Conservation (phyloP, 2,888 invertebrate genomes). For the Cheilosia impressa region DNA sequence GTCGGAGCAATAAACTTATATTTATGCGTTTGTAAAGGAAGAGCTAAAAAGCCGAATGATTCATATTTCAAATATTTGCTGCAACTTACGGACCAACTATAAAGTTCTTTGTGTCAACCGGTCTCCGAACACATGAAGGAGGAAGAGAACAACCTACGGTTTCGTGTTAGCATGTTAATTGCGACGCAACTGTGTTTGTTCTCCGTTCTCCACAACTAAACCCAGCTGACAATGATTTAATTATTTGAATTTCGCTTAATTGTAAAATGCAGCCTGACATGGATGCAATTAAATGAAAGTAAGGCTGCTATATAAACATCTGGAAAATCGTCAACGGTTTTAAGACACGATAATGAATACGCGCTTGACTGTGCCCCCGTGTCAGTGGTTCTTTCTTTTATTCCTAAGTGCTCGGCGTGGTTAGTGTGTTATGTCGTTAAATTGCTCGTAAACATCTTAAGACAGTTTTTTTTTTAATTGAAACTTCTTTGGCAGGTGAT, state of each 20-base stretch:
- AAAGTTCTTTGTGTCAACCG: conserved; percentile 22
- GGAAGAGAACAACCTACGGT: too few species aligned
- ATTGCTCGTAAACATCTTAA: conserved; percentile 14
- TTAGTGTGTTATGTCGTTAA: conserved; percentile 6
- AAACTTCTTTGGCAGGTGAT: conserved; percentile 8
- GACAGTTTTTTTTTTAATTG: conserved; percentile 7
- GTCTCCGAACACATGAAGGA: background rate
- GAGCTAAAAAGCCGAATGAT: conserved; percentile 6
- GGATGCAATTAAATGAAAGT: conserved; percentile 44
- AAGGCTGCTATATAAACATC: background rate
- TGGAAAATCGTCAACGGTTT: background rate
- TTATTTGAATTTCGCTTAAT: conserved; percentile 23
- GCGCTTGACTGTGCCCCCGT: background rate
- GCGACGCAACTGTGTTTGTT: conserved; percentile 16
- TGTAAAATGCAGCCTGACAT: conserved; percentile 20
- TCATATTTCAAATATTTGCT: conserved; percentile 26
- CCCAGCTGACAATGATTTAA: conserved; percentile 59
- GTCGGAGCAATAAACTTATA: background rate
- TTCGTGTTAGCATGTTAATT: conserved; percentile 20
- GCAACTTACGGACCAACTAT: background rate
- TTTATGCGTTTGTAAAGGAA: conserved; percentile 3
- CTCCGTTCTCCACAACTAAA: conserved; percentile 34
- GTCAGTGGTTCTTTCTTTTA: conserved; percentile 9
- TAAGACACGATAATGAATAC: conserved; percentile 14
- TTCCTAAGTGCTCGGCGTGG: conserved; percentile 14